phyloP scores from a whole-genome alignment of 2,888 invertebrate genomes.

The Blomia tropicalis region DNA sequence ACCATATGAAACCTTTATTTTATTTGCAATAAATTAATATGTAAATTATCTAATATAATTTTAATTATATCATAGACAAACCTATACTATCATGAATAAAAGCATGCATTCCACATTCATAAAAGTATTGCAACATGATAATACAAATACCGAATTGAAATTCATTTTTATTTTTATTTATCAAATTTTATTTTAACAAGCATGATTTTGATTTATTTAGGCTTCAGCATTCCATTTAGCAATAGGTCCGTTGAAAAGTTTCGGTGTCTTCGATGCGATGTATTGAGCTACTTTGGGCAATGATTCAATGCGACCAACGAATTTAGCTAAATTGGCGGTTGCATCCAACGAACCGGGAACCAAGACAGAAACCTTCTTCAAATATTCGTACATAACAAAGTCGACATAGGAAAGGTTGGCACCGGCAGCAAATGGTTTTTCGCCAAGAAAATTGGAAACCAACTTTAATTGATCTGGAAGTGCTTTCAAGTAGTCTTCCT shows the following conservation, averaged over 20 bases:
- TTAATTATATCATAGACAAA: too few species aligned
- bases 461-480: conserved; percentile 33
- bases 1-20: too few species aligned
- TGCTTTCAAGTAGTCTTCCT: conserved; percentile 34
- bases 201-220: too few species aligned
- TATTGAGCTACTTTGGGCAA: conserved; percentile 33
- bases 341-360: conserved; percentile 33
- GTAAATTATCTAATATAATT: too few species aligned
- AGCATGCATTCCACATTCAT: too few species aligned
- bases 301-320: conserved; percentile 34
- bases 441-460: conserved; percentile 37
- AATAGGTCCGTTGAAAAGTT: neutral
- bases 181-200: too few species aligned
- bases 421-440: conserved; percentile 36
- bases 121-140: too few species aligned
- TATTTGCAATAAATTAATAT: too few species aligned
- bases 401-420: conserved; percentile 31
- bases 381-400: conserved; percentile 28
- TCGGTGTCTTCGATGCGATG: conserved; percentile 26
- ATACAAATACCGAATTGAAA: too few species aligned
- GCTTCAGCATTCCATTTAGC: conserved; percentile 6
- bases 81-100: too few species aligned
- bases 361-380: conserved; percentile 32
- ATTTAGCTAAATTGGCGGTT: conserved; percentile 35
- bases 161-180: too few species aligned